Percentiles rank a stretch among this genome's conserved stretches.
Evolutionary conservation across 1,140 invertebrate species (phyloP).

Genomic region (Apis cerana): DNA sequence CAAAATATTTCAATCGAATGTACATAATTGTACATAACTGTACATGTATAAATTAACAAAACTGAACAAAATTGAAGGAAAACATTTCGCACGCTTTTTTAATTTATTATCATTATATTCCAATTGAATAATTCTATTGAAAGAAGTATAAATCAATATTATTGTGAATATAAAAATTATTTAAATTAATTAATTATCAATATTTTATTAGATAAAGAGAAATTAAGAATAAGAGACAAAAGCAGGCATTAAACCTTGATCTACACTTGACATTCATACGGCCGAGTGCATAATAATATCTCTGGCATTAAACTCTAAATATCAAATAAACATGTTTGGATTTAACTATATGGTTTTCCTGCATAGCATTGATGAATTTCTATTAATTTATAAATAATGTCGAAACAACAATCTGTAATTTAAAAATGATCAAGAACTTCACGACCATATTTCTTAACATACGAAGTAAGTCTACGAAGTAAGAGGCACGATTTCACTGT

Average conservation of each 20-base stretch:
- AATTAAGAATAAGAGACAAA: not conserved
- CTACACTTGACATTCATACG: conserved; percentile 27
- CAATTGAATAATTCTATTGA: not conserved
- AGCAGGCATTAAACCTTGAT: conserved; percentile 54
- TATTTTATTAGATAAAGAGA: not conserved
- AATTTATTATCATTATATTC: no score
- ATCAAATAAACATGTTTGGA: conserved; percentile 38
- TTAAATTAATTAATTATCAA: not conserved
- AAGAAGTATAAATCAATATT: not conserved
- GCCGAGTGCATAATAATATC: conserved; percentile 60
- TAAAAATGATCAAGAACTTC: not conserved
- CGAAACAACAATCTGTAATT: not conserved
- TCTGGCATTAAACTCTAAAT: conserved; percentile 42
- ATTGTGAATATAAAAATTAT: not conserved
- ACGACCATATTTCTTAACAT: not conserved
- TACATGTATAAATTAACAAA: no score
- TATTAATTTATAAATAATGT: not conserved
- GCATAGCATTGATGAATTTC: not conserved
- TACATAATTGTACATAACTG: no score
- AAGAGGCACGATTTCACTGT: conserved; percentile 34
- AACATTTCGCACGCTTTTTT: no score
- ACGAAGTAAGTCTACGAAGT: not conserved
- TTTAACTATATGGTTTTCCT: not conserved
- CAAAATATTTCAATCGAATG: no score
- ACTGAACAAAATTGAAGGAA: no score